These are phyloP conservation scores for Zoanthus sansibaricus DNA, from an alignment of 92 coral and sea anemone species.

Conservation along the genomic window DNA sequence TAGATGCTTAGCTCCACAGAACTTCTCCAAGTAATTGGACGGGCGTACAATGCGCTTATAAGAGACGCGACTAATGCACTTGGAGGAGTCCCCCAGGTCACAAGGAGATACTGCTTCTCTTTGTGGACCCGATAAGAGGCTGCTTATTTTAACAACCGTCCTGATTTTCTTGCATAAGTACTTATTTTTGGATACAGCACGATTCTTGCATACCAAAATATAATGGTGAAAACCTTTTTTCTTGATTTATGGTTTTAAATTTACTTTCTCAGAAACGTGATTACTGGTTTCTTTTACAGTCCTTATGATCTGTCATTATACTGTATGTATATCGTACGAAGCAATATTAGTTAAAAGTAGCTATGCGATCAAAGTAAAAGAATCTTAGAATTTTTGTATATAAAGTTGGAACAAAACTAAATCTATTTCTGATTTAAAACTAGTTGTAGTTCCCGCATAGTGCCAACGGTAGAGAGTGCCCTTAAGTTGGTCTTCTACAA, in stretches of 20 bases:
- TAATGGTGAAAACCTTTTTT: background rate
- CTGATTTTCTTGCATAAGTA: slow-evolving; percentile 1
- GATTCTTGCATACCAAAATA: slow-evolving; percentile 4
- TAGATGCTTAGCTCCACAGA: background rate
- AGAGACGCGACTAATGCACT: background rate
- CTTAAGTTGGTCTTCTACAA: too few relatives aligned
- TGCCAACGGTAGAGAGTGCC: too few relatives aligned
- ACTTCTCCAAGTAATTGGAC: background rate
- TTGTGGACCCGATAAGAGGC: background rate
- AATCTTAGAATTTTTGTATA: slow-evolving; percentile 1
- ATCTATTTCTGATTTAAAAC: background rate
- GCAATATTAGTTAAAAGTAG: slow-evolving; percentile 1
- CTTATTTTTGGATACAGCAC: background rate
- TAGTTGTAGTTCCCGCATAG: too few relatives aligned
- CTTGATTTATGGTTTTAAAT: background rate
- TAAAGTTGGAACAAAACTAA: background rate
- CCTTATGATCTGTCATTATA: slow-evolving; percentile 5
- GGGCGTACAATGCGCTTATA: background rate
- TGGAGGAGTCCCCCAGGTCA: slow-evolving; percentile 18
- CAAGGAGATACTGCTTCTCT: slow-evolving; percentile 15
- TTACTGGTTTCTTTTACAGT: background rate
- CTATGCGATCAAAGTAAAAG: background rate
- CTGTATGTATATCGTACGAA: background rate
- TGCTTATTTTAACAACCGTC: background rate
- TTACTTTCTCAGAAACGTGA: background rate